Conservation (phyloP, 2,113 vertebrate genomes). For the Tapirus terrestris region DNA sequence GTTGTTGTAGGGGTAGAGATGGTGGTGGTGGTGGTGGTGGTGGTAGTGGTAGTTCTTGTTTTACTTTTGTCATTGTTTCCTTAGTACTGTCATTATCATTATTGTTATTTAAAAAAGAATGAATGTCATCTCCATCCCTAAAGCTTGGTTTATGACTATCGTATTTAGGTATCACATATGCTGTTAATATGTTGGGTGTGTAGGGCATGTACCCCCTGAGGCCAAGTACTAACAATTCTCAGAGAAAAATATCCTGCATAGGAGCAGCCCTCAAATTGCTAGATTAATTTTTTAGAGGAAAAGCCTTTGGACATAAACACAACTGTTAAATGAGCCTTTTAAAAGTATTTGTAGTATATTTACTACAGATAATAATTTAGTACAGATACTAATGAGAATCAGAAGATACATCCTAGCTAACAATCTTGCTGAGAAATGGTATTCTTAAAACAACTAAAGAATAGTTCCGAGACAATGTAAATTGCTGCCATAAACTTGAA, state of each 20-base stretch:
- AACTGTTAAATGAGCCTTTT: neutral
- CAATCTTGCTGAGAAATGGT: neutral
- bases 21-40: neutral
- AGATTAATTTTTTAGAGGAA: slow-evolving; percentile 2
- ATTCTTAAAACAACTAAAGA: slow-evolving; percentile 10
- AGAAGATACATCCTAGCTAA: neutral
- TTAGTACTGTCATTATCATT: neutral
- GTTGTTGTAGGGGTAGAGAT: neutral
- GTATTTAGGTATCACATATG: neutral
- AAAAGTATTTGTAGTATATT: neutral
- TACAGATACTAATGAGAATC: neutral
- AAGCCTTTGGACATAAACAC: neutral
- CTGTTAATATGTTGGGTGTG: neutral
- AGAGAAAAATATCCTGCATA: neutral
- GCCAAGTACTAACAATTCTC: neutral
- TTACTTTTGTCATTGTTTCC: neutral
- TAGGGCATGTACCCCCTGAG: neutral
- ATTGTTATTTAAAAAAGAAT: neutral
- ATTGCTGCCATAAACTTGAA: slow-evolving; percentile 19
- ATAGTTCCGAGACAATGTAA: slow-evolving; percentile 18
- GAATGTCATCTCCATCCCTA: neutral
- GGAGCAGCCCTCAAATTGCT: neutral
- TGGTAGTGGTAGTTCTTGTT: neutral
- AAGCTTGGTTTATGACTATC: neutral
- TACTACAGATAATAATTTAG: neutral